A percentile compares a stretch with the other conserved stretches of the same genome.
phyloP scores from a whole-genome alignment of 2,113 vertebrate genomes.

The Malaclemys terrapin region DNA sequence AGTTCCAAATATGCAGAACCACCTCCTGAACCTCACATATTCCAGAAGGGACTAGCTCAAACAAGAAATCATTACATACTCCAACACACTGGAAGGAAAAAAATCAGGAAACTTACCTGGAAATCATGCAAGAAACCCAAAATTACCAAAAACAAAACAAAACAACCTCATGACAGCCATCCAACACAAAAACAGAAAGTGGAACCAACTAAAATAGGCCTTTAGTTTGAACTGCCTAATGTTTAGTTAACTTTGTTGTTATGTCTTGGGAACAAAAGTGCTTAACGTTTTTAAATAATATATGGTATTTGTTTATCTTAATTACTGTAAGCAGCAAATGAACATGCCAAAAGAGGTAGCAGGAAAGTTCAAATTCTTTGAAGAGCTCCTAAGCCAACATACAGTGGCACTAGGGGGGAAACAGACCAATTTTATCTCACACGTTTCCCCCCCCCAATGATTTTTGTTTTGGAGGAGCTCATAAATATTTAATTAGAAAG shows the following conservation, averaged over 20 bases:
- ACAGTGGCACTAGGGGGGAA: background rate
- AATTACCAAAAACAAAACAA: too few relatives aligned
- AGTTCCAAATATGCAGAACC: too few relatives aligned
- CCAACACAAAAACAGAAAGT: too few relatives aligned
- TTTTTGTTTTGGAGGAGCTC: background rate
- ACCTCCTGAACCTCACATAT: too few relatives aligned
- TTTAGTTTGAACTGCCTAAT: background rate
- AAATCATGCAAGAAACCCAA: too few relatives aligned
- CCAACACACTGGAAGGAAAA: too few relatives aligned
- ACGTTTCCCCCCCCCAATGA: rapidly evolving
- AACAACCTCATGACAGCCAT: too few relatives aligned
- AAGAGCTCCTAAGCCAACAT: background rate
- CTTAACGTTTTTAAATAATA: slow-evolving; percentile 35
- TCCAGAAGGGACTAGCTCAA: too few relatives aligned
- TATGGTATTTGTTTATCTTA: slow-evolving; percentile 17
- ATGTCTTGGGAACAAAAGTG: slow-evolving; percentile 5
- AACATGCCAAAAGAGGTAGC: background rate
- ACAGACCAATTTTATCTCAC: rapidly evolving
- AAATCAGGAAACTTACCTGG: too few relatives aligned
- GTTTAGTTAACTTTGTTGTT: slow-evolving; percentile 23
- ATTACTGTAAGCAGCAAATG: slow-evolving; percentile 7
- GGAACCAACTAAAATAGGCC: too few relatives aligned
- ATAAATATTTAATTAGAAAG: background rate
- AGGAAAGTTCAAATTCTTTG: background rate
- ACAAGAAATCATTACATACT: too few relatives aligned